Evolutionary conservation across 2,888 invertebrate species (phyloP), one percentile per base, ranked within the genome.

Genomic region (Spatulosminthurus flaviceps): DNA sequence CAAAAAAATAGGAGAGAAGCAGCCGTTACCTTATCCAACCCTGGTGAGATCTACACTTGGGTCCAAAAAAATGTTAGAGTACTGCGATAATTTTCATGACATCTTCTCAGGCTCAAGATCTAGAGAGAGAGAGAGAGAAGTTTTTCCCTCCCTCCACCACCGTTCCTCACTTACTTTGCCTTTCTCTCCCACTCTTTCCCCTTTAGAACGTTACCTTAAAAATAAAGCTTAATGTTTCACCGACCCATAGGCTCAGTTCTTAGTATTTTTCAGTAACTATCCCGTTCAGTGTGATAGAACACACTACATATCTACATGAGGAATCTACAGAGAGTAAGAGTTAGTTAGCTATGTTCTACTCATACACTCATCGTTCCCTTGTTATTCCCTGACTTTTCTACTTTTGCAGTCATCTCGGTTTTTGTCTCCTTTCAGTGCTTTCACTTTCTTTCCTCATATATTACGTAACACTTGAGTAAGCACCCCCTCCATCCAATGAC

Each of bases 21-120:
- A n/a, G n/a, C n/a, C n/a, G n/a, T n/a, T n/a, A n/a, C n/a, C n/a
- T n/a, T n/a, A 34, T 7, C 9, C 34, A 34, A 34, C 34, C 34
- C 34, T 9, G 9, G 34, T 9, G 34, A 34, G 5, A n/a, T n/a
- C n/a, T n/a, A 51, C 51, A 51, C 19, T 51, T 51, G 51, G n/a
- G 51, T 19, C 51, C 51, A 51, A 51, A 51, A 41, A n/a, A 51
- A 51, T 51, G 66, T 22, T 21, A 5, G 77, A 77, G 70, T 79
- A 73, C 43, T 77, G 81, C 75, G 78, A 81, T 81, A 81, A 81
- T 81, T 81, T 81, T 81, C 81, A 79, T 80, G 81, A 81, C 81
- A 79, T 81, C 79, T 79, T 79, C 70, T 69, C 79, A 76, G 67
- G 79, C 66, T 70, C 67, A 79, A 79, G 79, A 51, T n/a, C 51